Conservation (phyloP, 2,113 vertebrate species). For the Gnathonemus longibarbis region DNA sequence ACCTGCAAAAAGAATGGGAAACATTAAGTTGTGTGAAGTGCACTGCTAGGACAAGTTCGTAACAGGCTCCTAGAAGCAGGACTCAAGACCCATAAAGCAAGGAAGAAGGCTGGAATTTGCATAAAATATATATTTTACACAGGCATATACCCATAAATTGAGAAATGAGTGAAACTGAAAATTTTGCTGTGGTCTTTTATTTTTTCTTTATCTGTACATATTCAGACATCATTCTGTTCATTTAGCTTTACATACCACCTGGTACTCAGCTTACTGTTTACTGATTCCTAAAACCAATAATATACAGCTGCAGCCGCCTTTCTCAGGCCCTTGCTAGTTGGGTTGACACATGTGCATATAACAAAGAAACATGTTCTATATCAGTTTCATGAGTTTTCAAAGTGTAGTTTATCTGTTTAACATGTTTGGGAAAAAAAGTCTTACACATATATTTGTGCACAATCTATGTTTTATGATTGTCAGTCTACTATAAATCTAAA, state of each 20-base stretch:
- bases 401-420: background rate
- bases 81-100: background rate
- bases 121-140: no score
- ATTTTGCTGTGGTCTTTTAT: no score
- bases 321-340: background rate
- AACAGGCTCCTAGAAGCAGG: background rate
- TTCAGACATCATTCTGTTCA: background rate
- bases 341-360: background rate
- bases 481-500: background rate
- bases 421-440: background rate
- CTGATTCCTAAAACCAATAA: background rate
- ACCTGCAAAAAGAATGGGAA: background rate
- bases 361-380: background rate
- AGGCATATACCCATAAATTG: no score
- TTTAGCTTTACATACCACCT: background rate
- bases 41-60: background rate
- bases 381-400: background rate
- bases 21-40: background rate
- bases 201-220: background rate
- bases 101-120: background rate
- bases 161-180: no score
- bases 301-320: background rate
- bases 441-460: background rate
- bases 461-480: background rate
- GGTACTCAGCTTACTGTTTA: background rate